Base-by-base conservation (phyloP, 2,797 vertebrate species). In the Sebastes steindachneri region DNA sequence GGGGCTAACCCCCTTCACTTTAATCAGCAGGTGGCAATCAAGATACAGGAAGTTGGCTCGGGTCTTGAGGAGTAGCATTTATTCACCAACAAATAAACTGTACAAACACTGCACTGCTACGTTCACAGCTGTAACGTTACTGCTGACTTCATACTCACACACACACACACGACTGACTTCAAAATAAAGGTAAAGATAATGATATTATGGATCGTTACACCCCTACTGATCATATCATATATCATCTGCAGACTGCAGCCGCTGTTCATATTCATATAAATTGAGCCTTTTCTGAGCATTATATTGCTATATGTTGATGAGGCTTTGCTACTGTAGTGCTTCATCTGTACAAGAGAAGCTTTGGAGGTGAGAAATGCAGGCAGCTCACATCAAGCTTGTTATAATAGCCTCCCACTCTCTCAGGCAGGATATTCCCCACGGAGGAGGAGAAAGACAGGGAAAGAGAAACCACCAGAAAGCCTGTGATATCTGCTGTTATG, bases 361-460 rank as follows among this genome's bases (percentile, higher is more conserved):
- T 54, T 68, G 41, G 74, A 86, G 70, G 82, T 77, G 70, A 76
- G 73, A 79, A 68, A 79, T 78, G 45, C 54, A 84, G 63, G 67
- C 62, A 81, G 81, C 55, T 81, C 77, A 63, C 83, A 86, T 89
- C 70, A 87, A 69, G 73, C 75, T 81, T 86, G 80, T 88, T 88
- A 83, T 70, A 82, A 71, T 76, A 87, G 69, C 82, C 79, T 86
- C 72, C 79, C 73, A 62, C 82, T 81, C 82, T 41, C 76, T 41
- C 76, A 59, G 63, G 62, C 67, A 69, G 68, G 75, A 77, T 73
- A 72, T 85, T 88, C 76, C 81, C 63, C 23, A 48, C 1, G 19
- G 84, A 77, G 54, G 12, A 28, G 15, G 5, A 70, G 31, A 51
- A 37, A 67, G 31, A 60, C 31, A 29, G n/a, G 3, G 29, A 77